These are phyloP conservation scores for Lepeophtheirus nordmannii DNA, from an alignment of 2,888 invertebrate genomes.

Conservation along the genomic window DNA sequence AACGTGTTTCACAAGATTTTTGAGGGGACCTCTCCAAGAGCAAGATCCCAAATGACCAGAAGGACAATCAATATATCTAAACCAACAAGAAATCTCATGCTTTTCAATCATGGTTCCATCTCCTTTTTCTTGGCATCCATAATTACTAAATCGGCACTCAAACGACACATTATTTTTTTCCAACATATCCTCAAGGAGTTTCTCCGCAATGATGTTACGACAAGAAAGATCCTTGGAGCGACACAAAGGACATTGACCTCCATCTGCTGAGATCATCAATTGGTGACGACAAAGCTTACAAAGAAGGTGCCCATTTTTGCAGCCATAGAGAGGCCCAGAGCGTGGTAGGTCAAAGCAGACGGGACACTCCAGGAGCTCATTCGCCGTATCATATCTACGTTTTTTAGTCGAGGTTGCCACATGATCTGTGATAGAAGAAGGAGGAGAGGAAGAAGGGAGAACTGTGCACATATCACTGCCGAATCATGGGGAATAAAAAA, in stretches of 20 bases:
- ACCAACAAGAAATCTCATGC: constrained; percentile 15
- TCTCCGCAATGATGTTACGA: constrained; percentile 21
- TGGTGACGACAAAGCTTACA: constrained; percentile 5
- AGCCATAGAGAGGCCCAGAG: constrained; percentile 13
- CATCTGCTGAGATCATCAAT: neutral
- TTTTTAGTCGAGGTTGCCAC: neutral
- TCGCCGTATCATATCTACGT: neutral
- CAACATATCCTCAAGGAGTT: constrained; percentile 9
- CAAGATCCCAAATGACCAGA: constrained; percentile 18
- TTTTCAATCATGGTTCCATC: neutral
- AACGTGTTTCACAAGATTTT: constrained; percentile 14
- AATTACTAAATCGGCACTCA: neutral
- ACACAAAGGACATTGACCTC: constrained; percentile 17
- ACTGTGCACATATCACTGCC: neutral
- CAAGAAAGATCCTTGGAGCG: constrained; percentile 2
- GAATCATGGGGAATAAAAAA: neutral
- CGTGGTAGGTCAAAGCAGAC: constrained; percentile 18
- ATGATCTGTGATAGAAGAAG: neutral
- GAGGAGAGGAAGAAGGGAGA: no score
- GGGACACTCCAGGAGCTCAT: constrained; percentile 19
- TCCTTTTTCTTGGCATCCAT: neutral
- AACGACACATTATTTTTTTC: neutral
- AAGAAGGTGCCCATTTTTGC: constrained; percentile 20
- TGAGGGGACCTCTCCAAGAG: constrained; percentile 17
- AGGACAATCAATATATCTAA: constrained; percentile 10